Base-by-base conservation (phyloP, 2,797 vertebrate genomes). In the Otus scops region DNA sequence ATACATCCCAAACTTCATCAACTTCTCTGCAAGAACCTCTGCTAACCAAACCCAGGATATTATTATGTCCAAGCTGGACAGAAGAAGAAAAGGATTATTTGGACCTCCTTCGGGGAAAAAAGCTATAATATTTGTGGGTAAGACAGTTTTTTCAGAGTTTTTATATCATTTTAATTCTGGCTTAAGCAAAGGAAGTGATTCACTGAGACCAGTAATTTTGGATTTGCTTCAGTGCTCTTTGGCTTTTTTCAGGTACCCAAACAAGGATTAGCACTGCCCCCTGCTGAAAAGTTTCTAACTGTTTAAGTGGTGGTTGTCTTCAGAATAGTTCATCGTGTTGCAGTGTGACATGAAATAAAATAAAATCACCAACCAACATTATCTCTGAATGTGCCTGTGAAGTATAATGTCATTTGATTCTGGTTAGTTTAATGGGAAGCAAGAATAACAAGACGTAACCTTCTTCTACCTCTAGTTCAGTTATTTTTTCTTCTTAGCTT, bases 11-110 rank as follows among this genome's bases (percentile, higher is more conserved):
- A 99, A 98, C 97, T 98, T 98, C 92, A 98, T 99, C 88, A 99
- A 99, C 93, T 99, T 99, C 98, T 99, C 99, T 56, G 99, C 99
- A 80, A 98, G 99, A 95, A 99, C 99, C 11, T 98, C 99, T 65
- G 99, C 99, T 81, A 99, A 97, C 95, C 99, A 99, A 93, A 99
- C 98, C 8, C 99, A 99, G 94, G 99, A 99, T 82, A 99, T 99
- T 92, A 98, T 99, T 95, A 99, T 99, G 98, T 98, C 98, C 61
- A 99, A 99, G 94, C 96, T 99, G 96, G 99, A 99, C 85, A 98
- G 99, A 65, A 98, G 99, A 77, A 98, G 98, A 77, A 99, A 98
- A 95, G 99, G 99, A 8, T 95, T 99, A 71, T 99, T 98, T 70
- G 99, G 99, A 32, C 99, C 99, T 34, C 98, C 99, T 7, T 13